Percentiles rank a stretch among this genome's conserved stretches.
These are phyloP conservation scores for Microctenopoma steveboyesi DNA, from an alignment of 2,797 vertebrate species.

Conservation along the genomic window DNA sequence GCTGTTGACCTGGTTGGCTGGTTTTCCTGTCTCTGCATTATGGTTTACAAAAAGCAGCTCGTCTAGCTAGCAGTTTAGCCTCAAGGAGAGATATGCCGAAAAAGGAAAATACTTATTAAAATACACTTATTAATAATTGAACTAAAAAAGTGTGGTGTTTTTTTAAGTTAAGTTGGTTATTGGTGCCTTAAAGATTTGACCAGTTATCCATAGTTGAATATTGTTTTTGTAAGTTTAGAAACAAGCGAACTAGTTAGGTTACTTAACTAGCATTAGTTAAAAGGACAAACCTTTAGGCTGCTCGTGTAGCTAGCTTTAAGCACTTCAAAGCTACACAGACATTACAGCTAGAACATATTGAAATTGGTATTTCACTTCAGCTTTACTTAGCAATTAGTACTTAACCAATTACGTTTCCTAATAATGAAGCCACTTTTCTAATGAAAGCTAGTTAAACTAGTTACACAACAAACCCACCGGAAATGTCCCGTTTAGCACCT, in stretches of 20 bases:
- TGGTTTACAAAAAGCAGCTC: conserved; percentile 4
- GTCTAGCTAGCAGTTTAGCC: neutral
- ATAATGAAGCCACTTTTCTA: rapidly evolving
- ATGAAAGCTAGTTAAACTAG: neutral
- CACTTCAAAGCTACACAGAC: neutral
- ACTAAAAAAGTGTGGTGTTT: too few relatives aligned
- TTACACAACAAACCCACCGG: neutral
- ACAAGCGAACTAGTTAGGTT: neutral
- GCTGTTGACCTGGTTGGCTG: conserved; percentile 53
- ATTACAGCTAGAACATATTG: neutral
- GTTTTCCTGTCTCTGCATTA: conserved; percentile 77
- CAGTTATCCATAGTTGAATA: neutral
- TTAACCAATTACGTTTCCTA: neutral
- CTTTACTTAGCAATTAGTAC: neutral
- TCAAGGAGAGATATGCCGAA: neutral
- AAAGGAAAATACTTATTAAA: too few relatives aligned
- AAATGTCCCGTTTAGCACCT: neutral
- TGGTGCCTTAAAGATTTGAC: neutral
- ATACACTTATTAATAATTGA: too few relatives aligned
- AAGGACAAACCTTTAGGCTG: neutral
- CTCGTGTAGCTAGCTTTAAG: neutral
- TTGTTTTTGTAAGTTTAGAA: neutral
- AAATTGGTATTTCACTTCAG: neutral
- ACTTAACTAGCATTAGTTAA: neutral
- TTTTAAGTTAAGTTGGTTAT: neutral